Evolutionary conservation across 2,888 invertebrate genomes (phyloP), one percentile per base, ranked within the genome.

Genomic region (Dendrolimus pini): DNA sequence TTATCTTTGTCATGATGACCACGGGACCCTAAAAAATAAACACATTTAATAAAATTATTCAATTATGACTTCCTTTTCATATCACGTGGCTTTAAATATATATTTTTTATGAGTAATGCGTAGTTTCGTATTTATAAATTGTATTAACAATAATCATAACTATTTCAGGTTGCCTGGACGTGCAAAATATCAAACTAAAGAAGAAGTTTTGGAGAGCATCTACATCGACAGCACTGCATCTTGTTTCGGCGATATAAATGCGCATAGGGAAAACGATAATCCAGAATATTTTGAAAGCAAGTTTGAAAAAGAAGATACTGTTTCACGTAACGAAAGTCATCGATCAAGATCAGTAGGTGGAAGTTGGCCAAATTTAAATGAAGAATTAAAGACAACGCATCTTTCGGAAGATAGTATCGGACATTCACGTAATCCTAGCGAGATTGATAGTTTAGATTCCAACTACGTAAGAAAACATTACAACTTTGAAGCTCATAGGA

Each of bases 401-500:
- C 74, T 85, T 57, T 88, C 89, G n/a, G 90, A 91, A 79, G 91
- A 89, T 61, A 89, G 89, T 62, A 84, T 90, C 58, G 83, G 86
- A 6, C 88, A 88, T 67, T 91, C 91, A 13, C 85, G 89, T 14
- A 91, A 91, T 63, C 91, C 89, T 52, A 91, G 91, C 69, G 92
- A 92, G 79, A 90, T 91, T 60, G 93, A 93, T 68, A 92, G 92
- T 74, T 80, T 92, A 67, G 92, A 92, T 76, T 92, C 92, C 1
- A 92, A 92, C 70, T 92, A 91, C 80, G 91, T 92, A 54, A 86
- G 92, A 67, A 92, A 92, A 75, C 90, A 92, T 70, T 91, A 92
- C 59, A 88, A 90, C 60, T 91, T 91, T 68, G 91, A 91, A 67
- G 89, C 86, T 52, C 86, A 91, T 65, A 75, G 80, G 62, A 84